These are phyloP conservation scores for Trimorus sp. DNA, from an alignment of 2,888 invertebrate genomes.

Conservation along the genomic window DNA sequence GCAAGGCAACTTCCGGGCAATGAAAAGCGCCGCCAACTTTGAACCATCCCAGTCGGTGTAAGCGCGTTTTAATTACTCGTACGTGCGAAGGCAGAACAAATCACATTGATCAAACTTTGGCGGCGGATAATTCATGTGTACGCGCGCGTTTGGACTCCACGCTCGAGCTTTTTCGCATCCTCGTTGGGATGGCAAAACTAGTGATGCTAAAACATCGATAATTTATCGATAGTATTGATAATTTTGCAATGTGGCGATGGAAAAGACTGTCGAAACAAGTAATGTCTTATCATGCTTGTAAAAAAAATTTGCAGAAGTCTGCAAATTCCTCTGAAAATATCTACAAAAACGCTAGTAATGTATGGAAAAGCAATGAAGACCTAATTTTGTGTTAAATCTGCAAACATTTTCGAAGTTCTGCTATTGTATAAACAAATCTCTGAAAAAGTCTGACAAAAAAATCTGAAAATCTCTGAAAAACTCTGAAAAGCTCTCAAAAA, in stretches of 20 bases:
- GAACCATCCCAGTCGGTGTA: conserved; percentile 41
- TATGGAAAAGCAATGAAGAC: no score
- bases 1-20: conserved; percentile 32
- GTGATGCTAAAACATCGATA: background rate
- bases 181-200: background rate
- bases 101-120: conserved; percentile 56
- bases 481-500: no score
- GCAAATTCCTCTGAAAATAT: no score
- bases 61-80: conserved; percentile 57
- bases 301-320: no score
- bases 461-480: no score
- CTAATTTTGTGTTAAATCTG: no score
- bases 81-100: conserved; percentile 34
- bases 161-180: conserved; percentile 26
- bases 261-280: no score
- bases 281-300: no score
- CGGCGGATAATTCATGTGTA: conserved; percentile 34
- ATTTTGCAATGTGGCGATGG: background rate
- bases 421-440: no score
- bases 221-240: background rate
- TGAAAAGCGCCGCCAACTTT: conserved; percentile 48
- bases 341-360: no score
- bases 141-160: conserved; percentile 41
- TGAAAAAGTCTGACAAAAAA: no score
- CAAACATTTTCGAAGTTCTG: no score